phyloP scores from a whole-genome alignment of 2,888 invertebrate species.

The Branchellion lobata region DNA sequence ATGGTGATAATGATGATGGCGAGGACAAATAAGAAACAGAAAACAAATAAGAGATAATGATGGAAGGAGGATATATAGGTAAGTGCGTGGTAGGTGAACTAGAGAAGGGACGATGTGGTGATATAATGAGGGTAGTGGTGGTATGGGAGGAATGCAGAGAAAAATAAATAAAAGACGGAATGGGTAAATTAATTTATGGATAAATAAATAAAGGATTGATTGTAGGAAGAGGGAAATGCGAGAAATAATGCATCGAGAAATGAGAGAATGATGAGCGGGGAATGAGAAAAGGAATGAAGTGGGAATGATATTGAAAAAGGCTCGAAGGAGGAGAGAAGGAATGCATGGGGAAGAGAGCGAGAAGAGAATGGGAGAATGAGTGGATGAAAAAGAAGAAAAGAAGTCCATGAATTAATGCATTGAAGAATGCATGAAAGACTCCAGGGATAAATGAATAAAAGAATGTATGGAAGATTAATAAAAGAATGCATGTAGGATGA shows the following conservation, averaged over 20 bases:
- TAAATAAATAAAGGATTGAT: background rate
- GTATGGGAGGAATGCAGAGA: too few species aligned
- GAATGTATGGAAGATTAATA: too few species aligned
- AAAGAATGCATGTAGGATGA: too few species aligned
- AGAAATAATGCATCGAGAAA: background rate
- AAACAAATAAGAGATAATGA: too few species aligned
- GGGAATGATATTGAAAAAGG: background rate
- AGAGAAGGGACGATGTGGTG: background rate
- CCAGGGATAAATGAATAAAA: too few species aligned
- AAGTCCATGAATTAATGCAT: too few species aligned
- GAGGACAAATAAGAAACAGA: background rate
- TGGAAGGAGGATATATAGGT: background rate
- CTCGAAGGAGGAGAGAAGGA: background rate
- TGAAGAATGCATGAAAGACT: too few species aligned
- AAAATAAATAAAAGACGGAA: background rate
- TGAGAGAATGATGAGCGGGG: background rate
- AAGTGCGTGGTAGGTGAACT: background rate
- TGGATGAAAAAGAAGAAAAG: background rate
- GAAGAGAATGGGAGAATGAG: background rate
- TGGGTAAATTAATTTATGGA: background rate
- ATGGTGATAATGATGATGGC: background rate
- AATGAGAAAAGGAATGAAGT: background rate
- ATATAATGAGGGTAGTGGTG: background rate
- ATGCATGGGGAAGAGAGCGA: background rate
- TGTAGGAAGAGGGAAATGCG: background rate